Evolutionary conservation across 2,888 invertebrate species (phyloP).

Genomic region (Nesidiocoris tenuis): DNA sequence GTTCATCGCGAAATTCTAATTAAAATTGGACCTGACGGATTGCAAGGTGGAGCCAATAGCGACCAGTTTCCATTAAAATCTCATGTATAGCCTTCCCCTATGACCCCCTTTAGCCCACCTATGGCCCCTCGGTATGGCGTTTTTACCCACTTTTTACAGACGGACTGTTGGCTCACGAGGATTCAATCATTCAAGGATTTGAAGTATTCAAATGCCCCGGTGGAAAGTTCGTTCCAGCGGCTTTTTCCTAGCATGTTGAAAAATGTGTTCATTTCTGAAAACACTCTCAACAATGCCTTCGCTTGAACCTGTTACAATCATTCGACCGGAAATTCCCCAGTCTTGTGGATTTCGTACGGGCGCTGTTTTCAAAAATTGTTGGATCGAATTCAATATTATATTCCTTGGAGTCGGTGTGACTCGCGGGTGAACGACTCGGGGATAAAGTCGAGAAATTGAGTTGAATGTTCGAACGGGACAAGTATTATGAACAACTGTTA

Average conservation of each 20-base stretch:
- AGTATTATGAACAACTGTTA: too few relatives aligned
- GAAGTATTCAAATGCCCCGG: slow-evolving; percentile 27
- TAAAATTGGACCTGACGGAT: slow-evolving; percentile 33
- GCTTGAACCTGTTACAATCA: too few relatives aligned
- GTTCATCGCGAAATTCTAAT: slow-evolving; percentile 28
- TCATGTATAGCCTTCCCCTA: slow-evolving; percentile 29
- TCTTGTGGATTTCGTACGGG: too few relatives aligned
- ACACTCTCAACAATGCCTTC: too few relatives aligned
- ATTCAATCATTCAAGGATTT: slow-evolving; percentile 20
- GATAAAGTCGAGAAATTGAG: too few relatives aligned
- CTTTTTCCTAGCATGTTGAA: background rate
- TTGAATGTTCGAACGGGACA: too few relatives aligned
- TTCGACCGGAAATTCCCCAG: too few relatives aligned
- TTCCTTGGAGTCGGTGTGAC: too few relatives aligned
- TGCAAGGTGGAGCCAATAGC: slow-evolving; percentile 23
- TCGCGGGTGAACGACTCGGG: too few relatives aligned
- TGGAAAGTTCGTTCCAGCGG: slow-evolving; percentile 25
- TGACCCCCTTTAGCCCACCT: background rate
- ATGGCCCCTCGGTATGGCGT: too few relatives aligned
- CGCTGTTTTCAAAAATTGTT: too few relatives aligned
- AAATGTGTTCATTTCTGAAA: background rate
- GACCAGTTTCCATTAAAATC: slow-evolving; percentile 29
- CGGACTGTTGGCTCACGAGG: background rate
- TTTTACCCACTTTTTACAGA: background rate
- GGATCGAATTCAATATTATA: too few relatives aligned